Evolutionary conservation across 1,140 invertebrate genomes (phyloP), one percentile per base, ranked within the genome.

Genomic region (Nasonia giraulti): DNA sequence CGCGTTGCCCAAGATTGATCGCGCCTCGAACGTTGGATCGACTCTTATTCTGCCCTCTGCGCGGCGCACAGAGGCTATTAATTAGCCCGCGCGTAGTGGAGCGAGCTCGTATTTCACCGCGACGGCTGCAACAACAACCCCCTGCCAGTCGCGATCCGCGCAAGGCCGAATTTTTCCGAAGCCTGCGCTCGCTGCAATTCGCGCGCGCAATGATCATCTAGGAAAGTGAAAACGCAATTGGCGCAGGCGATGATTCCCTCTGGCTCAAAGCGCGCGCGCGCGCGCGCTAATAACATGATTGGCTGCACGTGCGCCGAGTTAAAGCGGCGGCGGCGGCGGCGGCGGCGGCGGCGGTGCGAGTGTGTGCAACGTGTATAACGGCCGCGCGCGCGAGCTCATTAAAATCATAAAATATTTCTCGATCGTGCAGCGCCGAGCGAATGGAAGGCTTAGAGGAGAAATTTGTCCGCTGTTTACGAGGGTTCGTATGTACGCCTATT

Each of bases 1-100:
- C 14, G 44, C 7, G 33, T 81, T 82, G 4, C 80, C 4, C 33
- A 82, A 82, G 80, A 82, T 76, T 66, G 80, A 82, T 82, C 62
- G 33, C 79, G 55, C n/a, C 33, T n/a, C 10, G 66, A 17, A 10
- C 40, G 17, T 14, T 8, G n/a, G 20, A 31, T 5, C 75, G 75
- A 55, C 17, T 44, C 27, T 7, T 74, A 20, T 40, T 31, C 8
- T 31, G 10, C 14, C 14, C 68, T 11, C 68, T 10, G 27, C 6
- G 50, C 62, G 8, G 5, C 55, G 47, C 47, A 5, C 3, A 2
- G 55, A 5, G 17, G 33, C 68, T 17, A 80, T 80, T 80, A 44
- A 71, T 80, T 80, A 73, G 11, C 31, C 11, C 11, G n/a, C 8
- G 12, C 62, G 7, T 10, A 44, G 33, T 44, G 40, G 6, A 44